phyloP scores from a whole-genome alignment of 2,888 invertebrate species.

The Cheilosia soror region DNA sequence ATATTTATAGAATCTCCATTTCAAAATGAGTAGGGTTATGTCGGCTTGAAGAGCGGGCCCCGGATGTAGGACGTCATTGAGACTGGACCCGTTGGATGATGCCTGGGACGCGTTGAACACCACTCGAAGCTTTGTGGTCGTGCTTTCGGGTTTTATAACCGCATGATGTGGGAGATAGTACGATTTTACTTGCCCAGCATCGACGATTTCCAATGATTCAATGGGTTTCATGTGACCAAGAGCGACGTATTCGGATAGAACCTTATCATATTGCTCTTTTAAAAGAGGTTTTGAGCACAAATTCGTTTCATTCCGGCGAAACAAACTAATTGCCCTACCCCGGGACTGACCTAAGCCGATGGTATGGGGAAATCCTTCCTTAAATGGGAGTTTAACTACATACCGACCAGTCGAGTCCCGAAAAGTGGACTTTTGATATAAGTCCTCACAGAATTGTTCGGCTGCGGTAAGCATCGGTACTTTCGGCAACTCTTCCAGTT shows the following conservation, averaged over 20 bases:
- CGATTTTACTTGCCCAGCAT: neutral
- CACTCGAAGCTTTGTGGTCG: constrained; percentile 3
- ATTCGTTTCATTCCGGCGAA: neutral
- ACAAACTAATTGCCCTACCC: neutral
- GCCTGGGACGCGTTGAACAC: constrained; percentile 16
- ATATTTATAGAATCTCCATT: constrained; percentile 20
- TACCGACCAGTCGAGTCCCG: neutral
- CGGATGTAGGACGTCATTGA: constrained; percentile 1
- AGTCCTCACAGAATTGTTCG: constrained; percentile 2
- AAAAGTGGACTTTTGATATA: neutral
- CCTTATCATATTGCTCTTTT: constrained; percentile 20
- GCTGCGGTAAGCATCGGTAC: neutral
- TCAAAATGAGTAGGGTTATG: constrained; percentile 1
- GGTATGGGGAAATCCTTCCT: neutral
- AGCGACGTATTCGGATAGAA: constrained; percentile 23
- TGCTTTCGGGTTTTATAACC: constrained; percentile 10
- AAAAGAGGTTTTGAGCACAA: neutral
- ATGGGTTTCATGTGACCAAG: constrained; percentile 9
- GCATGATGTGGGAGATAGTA: constrained; percentile 40
- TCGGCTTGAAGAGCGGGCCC: constrained; percentile 16
- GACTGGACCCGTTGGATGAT: neutral
- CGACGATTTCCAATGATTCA: neutral
- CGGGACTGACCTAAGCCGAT: neutral
- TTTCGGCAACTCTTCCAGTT: constrained; percentile 9
- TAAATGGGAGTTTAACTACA: neutral